Conservation (phyloP, 30 jellyfish, hydroid and myxozoan species). For the Haliclystus octoradiatus region DNA sequence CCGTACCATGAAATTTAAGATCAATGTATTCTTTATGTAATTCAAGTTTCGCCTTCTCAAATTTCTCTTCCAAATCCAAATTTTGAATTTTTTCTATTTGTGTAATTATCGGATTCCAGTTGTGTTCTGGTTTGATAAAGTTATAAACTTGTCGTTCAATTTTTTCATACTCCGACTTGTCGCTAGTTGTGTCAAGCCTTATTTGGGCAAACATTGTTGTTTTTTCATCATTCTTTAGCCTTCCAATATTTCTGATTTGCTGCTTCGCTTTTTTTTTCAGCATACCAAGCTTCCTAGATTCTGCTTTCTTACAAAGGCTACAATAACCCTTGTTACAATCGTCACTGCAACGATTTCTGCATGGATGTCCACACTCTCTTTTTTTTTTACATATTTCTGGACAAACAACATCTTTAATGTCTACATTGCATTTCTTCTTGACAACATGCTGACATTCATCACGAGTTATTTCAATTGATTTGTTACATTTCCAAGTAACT, state of each 20-base stretch:
- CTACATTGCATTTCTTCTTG: conserved; percentile 17
- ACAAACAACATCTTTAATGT: conserved; percentile 17
- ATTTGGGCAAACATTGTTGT: too few species aligned
- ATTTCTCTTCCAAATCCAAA: conserved; percentile 14
- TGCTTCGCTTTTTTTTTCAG: too few species aligned
- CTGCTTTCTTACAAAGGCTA: too few species aligned
- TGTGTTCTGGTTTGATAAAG: conserved; percentile 35
- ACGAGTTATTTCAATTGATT: not conserved
- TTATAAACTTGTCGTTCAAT: conserved; percentile 36
- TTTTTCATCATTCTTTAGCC: too few species aligned
- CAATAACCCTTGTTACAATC: too few species aligned
- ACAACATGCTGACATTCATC: conserved; percentile 17
- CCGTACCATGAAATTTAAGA: conserved; percentile 66
- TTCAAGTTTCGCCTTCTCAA: conserved; percentile 16
- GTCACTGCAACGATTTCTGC: conserved; percentile 7
- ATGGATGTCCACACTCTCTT: conserved; percentile 21
- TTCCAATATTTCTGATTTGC: too few species aligned
- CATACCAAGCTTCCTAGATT: too few species aligned
- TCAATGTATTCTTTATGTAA: conserved; percentile 19
- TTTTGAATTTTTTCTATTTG: conserved; percentile 48
- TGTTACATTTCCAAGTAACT: not conserved
- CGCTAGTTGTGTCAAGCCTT: too few species aligned
- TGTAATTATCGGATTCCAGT: conserved; percentile 44
- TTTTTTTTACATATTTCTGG: conserved; percentile 9
- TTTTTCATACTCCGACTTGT: conserved; percentile 15